These are phyloP conservation scores for Hycleus cichorii DNA, from an alignment of 1,140 invertebrate genomes.

Conservation along the genomic window DNA sequence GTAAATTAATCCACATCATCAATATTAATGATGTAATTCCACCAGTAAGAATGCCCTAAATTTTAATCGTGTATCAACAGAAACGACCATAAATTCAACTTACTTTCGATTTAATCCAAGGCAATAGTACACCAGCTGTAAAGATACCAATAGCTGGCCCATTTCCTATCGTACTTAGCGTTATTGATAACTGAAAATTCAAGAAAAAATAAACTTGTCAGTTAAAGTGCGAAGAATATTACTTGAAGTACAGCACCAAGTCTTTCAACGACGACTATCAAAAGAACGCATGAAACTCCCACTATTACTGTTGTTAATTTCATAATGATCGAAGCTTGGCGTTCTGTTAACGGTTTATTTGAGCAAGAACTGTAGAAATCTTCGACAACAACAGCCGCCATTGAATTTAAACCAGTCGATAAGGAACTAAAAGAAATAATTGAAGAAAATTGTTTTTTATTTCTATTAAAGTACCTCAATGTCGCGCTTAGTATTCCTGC, in stretches of 20 bases:
- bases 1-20: conserved; percentile 77
- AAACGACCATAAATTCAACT: neutral
- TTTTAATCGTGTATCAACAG: conserved; percentile 10
- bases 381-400: conserved; percentile 83
- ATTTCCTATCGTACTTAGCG: conserved; percentile 57
- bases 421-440: conserved; percentile 59
- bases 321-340: conserved; percentile 56
- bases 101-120: conserved; percentile 68
- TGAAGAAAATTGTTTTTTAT: too few relatives aligned
- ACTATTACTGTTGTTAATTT: conserved; percentile 61
- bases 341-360: conserved; percentile 53
- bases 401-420: conserved; percentile 85
- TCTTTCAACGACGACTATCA: conserved; percentile 67
- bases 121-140: conserved; percentile 70
- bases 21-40: conserved; percentile 61
- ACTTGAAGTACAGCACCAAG: conserved; percentile 62
- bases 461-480: conserved; percentile 35
- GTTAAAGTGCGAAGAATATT: conserved; percentile 3
- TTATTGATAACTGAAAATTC: conserved; percentile 52
- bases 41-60: conserved; percentile 75
- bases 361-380: conserved; percentile 65
- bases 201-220: neutral
- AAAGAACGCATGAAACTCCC: conserved; percentile 55
- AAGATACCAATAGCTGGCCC: conserved; percentile 75
- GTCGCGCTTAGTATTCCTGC: conserved; percentile 59